These are phyloP conservation scores for Drosophila anceps DNA, from an alignment of 2,888 invertebrate genomes.

Conservation along the genomic window DNA sequence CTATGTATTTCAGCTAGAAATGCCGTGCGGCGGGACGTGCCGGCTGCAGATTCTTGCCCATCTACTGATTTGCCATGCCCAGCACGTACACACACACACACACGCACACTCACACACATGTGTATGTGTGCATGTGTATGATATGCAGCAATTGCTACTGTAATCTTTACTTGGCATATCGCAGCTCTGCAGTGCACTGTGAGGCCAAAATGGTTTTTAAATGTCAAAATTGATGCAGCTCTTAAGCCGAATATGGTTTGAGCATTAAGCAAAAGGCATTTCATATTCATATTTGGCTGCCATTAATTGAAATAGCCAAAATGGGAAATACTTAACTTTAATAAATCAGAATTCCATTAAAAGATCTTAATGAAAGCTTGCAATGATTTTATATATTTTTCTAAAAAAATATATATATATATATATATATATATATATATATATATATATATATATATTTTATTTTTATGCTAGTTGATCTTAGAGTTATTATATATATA, in stretches of 20 bases:
- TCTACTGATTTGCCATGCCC: constrained; percentile 48
- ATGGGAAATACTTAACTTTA: background rate
- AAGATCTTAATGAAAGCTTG: background rate
- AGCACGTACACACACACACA: constrained; percentile 55
- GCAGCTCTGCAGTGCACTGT: constrained; percentile 11
- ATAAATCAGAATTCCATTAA: background rate
- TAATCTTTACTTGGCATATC: constrained; percentile 16
- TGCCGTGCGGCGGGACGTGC: constrained; percentile 59
- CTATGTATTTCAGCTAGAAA: no score
- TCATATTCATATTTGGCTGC: constrained; percentile 23
- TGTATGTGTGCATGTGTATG: constrained; percentile 20
- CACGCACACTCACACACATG: background rate
- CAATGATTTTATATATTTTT: background rate
- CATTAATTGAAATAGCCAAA: background rate
- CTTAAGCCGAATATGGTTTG: constrained; percentile 5
- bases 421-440: background rate
- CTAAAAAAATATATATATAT: background rate
- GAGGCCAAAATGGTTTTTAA: constrained; percentile 12
- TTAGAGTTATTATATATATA: no score
- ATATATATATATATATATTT: background rate
- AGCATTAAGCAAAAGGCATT: background rate
- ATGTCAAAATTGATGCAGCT: constrained; percentile 8
- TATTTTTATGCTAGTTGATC: no score
- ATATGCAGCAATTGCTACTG: constrained; percentile 38
- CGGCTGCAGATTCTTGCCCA: constrained; percentile 26